Base-by-base conservation (phyloP, 2,888 invertebrate genomes). In the Tetragonula carbonaria region DNA sequence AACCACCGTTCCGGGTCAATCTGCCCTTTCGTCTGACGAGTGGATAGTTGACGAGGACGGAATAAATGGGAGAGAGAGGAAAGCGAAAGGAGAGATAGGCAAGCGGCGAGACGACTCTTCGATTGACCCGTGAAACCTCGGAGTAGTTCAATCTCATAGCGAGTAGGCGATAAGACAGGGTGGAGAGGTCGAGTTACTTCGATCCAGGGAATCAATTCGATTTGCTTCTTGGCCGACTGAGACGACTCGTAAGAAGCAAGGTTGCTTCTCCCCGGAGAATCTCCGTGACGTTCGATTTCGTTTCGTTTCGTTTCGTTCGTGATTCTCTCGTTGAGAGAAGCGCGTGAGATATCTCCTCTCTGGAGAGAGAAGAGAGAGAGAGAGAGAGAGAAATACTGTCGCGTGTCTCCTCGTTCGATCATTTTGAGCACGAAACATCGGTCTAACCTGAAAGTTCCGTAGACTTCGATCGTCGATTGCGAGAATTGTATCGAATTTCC, bases 111-210 rank as follows among this genome's bases (percentile, higher is more conserved):
- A 79, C 85, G 81, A 73, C 78, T 77, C 70, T 73, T 82, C 74
- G 82, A 84, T 85, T 89, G 88, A 85, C 88, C 89, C 84, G 83
- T 87, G 83, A 88, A 88, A 84, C 85, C 88, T 82, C 78, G 82
- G 81, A 86, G 88, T 85, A 88, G 87, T 88, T 87, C 87, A 84
- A 88, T 87, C 88, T 85, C 79, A 23, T 75, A 72, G 53, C 70
- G 70, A 72, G 67, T 63, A 67, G 76, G 68, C 77, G 88, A 88
- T 88, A 88, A 80, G 79, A 63, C 82, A 33, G 78, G 28, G 86
- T 86, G 63, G 72, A 83, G 83, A 88, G 82, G 83, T 88, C 82
- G 78, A 78, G 80, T 83, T 82, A 78, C 85, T 81, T 77, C 78
- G 78, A 84, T 77, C 45, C 87, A 74, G 66, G 77, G 81, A 78